phyloP scores from a whole-genome alignment of 1,140 invertebrate genomes.

The Galleria mellonella region DNA sequence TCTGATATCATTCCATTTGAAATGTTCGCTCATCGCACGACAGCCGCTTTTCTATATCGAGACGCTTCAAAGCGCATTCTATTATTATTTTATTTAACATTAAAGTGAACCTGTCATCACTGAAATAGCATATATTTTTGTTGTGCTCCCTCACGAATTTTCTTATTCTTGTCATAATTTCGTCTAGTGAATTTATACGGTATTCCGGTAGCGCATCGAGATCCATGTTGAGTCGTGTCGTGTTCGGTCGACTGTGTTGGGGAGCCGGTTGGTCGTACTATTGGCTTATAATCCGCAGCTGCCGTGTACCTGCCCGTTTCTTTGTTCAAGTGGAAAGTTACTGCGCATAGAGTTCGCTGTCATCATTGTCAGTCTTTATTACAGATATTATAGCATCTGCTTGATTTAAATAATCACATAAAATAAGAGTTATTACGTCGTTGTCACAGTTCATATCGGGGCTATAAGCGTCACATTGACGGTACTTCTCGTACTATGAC shows the following conservation, averaged over 20 bases:
- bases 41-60: slow-evolving; percentile 16
- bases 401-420: no score
- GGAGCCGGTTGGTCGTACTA: slow-evolving; percentile 25
- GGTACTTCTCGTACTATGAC: no score
- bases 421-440: no score
- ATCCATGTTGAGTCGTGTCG: slow-evolving; percentile 7
- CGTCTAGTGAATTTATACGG: slow-evolving; percentile 28
- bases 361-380: background rate
- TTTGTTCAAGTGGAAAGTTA: slow-evolving; percentile 60
- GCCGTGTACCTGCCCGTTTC: slow-evolving; percentile 57
- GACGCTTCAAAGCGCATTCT: slow-evolving; percentile 2
- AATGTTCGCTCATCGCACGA: slow-evolving; percentile 19
- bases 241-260: slow-evolving; percentile 18
- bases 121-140: slow-evolving; percentile 21
- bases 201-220: slow-evolving; percentile 17
- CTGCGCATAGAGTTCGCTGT: slow-evolving; percentile 5
- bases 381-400: no score
- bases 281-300: slow-evolving; percentile 53
- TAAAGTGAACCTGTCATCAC: slow-evolving; percentile 25
- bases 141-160: slow-evolving; percentile 28
- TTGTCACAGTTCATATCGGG: no score
- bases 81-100: slow-evolving; percentile 25
- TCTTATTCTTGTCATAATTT: slow-evolving; percentile 37
- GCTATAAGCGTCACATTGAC: no score
- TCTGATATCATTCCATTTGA: slow-evolving; percentile 21